phyloP scores from a whole-genome alignment of 1,140 invertebrate species.

The Diprion similis region DNA sequence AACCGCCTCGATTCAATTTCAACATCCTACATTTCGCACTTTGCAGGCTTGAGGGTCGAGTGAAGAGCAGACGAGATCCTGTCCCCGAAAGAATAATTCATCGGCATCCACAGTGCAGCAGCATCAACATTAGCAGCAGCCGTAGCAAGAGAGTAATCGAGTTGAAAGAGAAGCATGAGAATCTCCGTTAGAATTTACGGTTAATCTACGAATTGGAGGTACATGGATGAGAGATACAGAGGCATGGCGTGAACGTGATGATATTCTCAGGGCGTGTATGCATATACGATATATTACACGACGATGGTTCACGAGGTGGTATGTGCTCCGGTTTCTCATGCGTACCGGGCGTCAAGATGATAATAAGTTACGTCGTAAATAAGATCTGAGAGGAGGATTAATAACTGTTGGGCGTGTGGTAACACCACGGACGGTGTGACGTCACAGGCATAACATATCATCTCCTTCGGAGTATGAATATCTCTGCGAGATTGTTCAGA shows the following conservation, averaged over 20 bases:
- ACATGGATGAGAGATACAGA: background rate
- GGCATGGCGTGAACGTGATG: background rate
- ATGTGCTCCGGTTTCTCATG: background rate
- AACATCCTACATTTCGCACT: no score
- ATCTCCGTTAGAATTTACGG: background rate
- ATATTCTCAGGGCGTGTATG: background rate
- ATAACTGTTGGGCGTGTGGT: background rate
- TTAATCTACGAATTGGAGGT: background rate
- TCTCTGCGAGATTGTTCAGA: background rate
- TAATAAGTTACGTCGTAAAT: slow-evolving; percentile 8
- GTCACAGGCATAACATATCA: background rate
- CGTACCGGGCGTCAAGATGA: background rate
- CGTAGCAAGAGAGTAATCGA: no score
- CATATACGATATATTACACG: background rate
- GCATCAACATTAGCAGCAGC: no score
- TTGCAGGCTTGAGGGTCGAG: no score
- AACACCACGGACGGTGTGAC: background rate
- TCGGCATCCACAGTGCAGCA: no score
- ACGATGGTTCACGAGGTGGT: background rate
- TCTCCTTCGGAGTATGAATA: background rate
- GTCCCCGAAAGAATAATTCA: no score
- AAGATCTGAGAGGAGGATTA: background rate
- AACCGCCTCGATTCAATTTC: no score
- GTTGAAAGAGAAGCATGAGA: background rate
- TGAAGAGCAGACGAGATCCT: no score